Conservation (phyloP, 2,888 invertebrate species). For the Diogma glabrata region DNA sequence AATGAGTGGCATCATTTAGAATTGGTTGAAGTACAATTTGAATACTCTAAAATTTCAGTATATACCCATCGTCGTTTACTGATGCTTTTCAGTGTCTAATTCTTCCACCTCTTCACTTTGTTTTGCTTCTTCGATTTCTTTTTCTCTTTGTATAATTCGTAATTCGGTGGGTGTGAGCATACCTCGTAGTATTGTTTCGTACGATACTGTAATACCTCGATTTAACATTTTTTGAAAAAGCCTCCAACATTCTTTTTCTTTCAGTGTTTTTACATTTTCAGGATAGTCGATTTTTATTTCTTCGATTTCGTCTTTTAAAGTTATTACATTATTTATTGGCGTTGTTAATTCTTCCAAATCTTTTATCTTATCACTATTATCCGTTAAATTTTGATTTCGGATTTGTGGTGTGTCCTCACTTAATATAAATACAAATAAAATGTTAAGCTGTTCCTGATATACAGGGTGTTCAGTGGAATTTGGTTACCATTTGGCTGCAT, state of each 20-base stretch:
- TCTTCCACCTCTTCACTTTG: too few species aligned
- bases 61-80: too few species aligned
- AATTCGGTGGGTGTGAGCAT: conserved; percentile 63
- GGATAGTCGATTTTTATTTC: conserved; percentile 18
- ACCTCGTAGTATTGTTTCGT: conserved; percentile 56
- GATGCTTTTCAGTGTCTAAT: too few species aligned
- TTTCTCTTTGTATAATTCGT: conserved; percentile 44
- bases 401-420: neutral
- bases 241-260: conserved; percentile 56
- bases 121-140: too few species aligned
- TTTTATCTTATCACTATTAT: too few species aligned
- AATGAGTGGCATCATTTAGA: too few species aligned
- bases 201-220: conserved; percentile 54
- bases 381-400: neutral
- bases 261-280: conserved; percentile 40
- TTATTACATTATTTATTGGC: neutral
- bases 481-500: too few species aligned
- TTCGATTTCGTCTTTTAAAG: neutral
- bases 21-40: too few species aligned
- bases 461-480: too few species aligned
- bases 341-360: too few species aligned
- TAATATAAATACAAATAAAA: neutral
- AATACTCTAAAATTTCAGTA: too few species aligned
- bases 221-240: conserved; percentile 54
- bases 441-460: too few species aligned